Base-by-base conservation (phyloP, 2,797 vertebrate genomes). In the Xerus rutilus region DNA sequence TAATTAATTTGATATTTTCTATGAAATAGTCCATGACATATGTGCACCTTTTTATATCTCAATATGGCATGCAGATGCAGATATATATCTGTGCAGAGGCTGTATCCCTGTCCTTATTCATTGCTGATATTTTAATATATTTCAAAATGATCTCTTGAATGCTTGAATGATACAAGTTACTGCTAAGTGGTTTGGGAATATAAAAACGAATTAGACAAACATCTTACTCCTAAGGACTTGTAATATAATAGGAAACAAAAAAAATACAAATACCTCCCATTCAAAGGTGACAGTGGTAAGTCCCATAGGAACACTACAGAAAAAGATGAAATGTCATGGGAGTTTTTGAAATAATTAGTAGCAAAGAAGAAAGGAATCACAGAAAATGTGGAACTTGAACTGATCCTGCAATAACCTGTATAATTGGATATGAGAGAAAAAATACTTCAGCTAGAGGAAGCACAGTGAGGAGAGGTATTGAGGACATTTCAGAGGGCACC, bases 321-420 rank as follows among this genome's bases (percentile, higher is more conserved):
- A 43, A 64, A 88, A 45, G 79, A 83, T 57, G 39, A 91, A 94
- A 84, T 93, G 52, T 52, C 86, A 74, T 39, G 86, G 78, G 78
- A 88, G 47, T 92, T 93, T 78, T 93, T 35, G 78, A 93, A 94
- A 94, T 96, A 95, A 96, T 93, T 59, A 64, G 23, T 52, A 96
- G 69, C 35, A 35, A 87, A n/a, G 4, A 64, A 76, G 54, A 81
- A 81, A 91, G 52, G 35, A 57, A 43, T 91, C n/a, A 85, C n/a
- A 85, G 73, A 69, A 89, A 72, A 76, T 39, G 70, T 30, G 18
- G 69, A 67, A 47, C 35, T 47, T 25, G 69, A 69, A 57, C 57
- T 23, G 74, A 83, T 86, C 91, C 74, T 83, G 76, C 67, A 74
- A 47, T 62, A 86, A 86, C 8, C 88, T 69, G 14, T 32, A 52